These are phyloP conservation scores for Philopedon plagiatum DNA, from an alignment of 2,888 invertebrate species.

Conservation along the genomic window DNA sequence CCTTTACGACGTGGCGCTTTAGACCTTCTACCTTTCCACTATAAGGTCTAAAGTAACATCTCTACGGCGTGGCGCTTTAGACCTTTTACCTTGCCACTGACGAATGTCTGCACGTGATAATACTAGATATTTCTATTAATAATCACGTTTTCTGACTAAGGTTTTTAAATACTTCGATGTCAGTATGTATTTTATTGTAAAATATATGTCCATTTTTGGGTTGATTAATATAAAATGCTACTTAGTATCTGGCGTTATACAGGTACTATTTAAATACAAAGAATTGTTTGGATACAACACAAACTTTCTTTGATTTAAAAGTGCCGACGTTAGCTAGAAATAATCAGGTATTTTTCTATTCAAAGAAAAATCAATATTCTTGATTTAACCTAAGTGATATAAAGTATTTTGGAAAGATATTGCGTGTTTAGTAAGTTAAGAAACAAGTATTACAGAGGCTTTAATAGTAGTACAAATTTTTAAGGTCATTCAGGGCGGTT, in stretches of 20 bases:
- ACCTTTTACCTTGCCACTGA: too few species aligned
- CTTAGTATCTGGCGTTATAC: slow-evolving; percentile 6
- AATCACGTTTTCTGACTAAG: background rate
- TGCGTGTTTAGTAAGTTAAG: slow-evolving; percentile 13
- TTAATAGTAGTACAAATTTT: slow-evolving; percentile 16
- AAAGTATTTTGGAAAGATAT: slow-evolving; percentile 16
- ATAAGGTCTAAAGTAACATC: too few species aligned
- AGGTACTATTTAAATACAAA: background rate
- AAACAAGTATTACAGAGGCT: slow-evolving; percentile 6
- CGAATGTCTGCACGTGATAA: slow-evolving; percentile 60
- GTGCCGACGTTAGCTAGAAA: background rate
- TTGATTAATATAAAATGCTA: slow-evolving; percentile 3
- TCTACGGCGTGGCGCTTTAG: too few species aligned
- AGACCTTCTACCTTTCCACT: too few species aligned
- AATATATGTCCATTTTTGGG: background rate
- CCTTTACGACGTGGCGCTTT: too few species aligned
- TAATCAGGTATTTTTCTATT: slow-evolving; percentile 16
- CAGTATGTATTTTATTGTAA: slow-evolving; percentile 11
- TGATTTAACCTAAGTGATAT: slow-evolving; percentile 12
- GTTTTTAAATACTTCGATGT: background rate
- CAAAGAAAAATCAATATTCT: slow-evolving; percentile 15
- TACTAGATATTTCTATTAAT: slow-evolving; percentile 30
- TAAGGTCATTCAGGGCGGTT: background rate
- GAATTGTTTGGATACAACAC: background rate
- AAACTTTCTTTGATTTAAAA: slow-evolving; percentile 13